Base-by-base conservation (phyloP, 2,797 vertebrate genomes). In the Cuculus canorus region DNA sequence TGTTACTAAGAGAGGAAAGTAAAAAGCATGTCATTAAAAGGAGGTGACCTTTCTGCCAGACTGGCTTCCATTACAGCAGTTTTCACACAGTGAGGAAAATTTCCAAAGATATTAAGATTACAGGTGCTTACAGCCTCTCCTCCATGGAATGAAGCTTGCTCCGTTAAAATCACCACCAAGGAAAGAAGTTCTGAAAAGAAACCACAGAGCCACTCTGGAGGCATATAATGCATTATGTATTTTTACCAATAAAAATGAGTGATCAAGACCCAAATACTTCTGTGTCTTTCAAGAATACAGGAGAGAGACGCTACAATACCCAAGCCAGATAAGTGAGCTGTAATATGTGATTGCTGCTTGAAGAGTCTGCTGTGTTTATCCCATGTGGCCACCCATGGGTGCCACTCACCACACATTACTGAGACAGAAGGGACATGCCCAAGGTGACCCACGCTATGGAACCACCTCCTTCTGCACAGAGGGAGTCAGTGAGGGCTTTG, bases 11-110 rank as follows among this genome's bases (percentile, higher is more conserved):
- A 84, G 53, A 59, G 41, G 35, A 71, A 94, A 73, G 47, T 61
- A 72, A 92, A 91, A 80, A 41, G 11, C 45, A 81, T 89, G 22
- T 43, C 45, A 79, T 94, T 89, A 65, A 60, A 68, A 93, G 61
- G 72, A 95, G 84, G 82, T 91, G 93, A 95, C 92, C 77, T 95
- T 94, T 95, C 73, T 80, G 70, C 77, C 82, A 90, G 52, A 48
- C 64, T 79, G 65, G 39, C 22, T 96, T 83, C 92, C 72, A 82
- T 86, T 68, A 81, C 50, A 90, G 78, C 57, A 78, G 33, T 81
- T 91, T 91, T 88, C 69, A 86, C 65, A 87, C 70, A 53, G 66
- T 19, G 85, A 84, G 86, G 76, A 90, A 81, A 84, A 87, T 39
- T 76, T 82, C 75, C 57, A 4, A 63, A 73, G 82, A 35, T 66